These are phyloP conservation scores for Tetramorium alpestre DNA, from an alignment of 1,140 invertebrate genomes.

Conservation along the genomic window DNA sequence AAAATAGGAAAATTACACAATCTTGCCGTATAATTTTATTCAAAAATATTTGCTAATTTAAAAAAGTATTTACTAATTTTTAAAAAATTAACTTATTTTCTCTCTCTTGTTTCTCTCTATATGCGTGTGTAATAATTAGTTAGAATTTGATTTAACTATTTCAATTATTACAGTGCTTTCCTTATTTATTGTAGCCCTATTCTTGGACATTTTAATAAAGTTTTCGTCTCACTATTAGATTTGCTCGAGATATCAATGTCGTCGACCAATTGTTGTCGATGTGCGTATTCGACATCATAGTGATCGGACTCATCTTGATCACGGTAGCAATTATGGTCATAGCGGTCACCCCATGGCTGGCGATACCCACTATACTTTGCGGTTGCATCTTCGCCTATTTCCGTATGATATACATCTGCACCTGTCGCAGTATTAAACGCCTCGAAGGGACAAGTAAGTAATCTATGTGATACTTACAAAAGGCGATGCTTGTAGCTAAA, in stretches of 20 bases:
- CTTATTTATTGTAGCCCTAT: neutral
- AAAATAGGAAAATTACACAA: neutral
- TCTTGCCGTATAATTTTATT: no score
- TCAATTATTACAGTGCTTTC: neutral
- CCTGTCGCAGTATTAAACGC: constrained; percentile 94
- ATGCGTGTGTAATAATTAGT: no score
- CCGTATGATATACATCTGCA: constrained; percentile 92
- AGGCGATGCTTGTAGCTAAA: neutral
- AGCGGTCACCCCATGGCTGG: constrained; percentile 91
- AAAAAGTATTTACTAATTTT: no score
- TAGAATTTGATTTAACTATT: neutral
- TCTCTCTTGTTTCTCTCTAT: no score
- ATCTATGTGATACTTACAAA: neutral
- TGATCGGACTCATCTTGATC: constrained; percentile 90
- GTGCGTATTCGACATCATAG: constrained; percentile 89
- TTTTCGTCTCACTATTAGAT: constrained; percentile 80
- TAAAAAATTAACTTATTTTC: no score
- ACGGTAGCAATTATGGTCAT: constrained; percentile 92
- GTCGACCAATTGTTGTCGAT: constrained; percentile 94
- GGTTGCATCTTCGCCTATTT: constrained; percentile 91
- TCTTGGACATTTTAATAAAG: neutral
- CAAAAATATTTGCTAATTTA: no score
- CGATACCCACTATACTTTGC: constrained; percentile 90
- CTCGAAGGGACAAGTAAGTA: constrained; percentile 95
- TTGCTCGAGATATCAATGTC: constrained; percentile 94